Base-by-base conservation (phyloP, 2,113 vertebrate genomes). In the Steatornis caripensis region DNA sequence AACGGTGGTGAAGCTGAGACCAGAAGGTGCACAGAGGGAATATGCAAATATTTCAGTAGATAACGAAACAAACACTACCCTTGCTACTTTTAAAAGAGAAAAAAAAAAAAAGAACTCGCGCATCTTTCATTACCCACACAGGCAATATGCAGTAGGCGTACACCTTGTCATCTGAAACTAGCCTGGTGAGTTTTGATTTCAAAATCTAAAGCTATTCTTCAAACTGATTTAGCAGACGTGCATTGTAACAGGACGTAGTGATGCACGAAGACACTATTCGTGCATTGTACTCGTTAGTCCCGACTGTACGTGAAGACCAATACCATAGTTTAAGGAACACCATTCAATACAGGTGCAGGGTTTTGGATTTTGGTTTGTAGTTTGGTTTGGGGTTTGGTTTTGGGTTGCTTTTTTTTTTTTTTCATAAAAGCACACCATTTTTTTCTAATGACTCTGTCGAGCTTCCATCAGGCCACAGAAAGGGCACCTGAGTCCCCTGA, bases 401-500 rank as follows among this genome's bases (percentile, higher is more conserved):
- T 69, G 10, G 20, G 3, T 0, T 23, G 9, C 41, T 48, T 20
- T 30, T 20, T 51, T 37, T 53, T 51, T 39, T 81, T 61, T 45
- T 69, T 22, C 13, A 24, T 48, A 54, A 69, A 61, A 55, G 34
- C 43, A 54, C 3, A n/a, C 32, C 3, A 16, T 58, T 96, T 32
- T 26, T 19, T 39, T 45, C 27, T 36, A 54, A 77, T 55, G 92
- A 46, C 54, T 94, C 54, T 37, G n/a, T 46, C 11, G 15, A 93
- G 86, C 93, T 97, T 85, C 76, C 77, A 74, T 89, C 68, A 95
- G 85, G 87, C 90, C 64, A 64, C 70, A 64, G 48, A 95, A 94
- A 75, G 65, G 92, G 92, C 93, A 95, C 89, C 81, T 37, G 90
- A 97, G 92, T 78, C 2, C 53, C 53, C 62, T 97, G 90, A 95